Evolutionary conservation across 2,797 vertebrate genomes (phyloP), one percentile per base, ranked within the genome.

Genomic region (Acomys russatus): DNA sequence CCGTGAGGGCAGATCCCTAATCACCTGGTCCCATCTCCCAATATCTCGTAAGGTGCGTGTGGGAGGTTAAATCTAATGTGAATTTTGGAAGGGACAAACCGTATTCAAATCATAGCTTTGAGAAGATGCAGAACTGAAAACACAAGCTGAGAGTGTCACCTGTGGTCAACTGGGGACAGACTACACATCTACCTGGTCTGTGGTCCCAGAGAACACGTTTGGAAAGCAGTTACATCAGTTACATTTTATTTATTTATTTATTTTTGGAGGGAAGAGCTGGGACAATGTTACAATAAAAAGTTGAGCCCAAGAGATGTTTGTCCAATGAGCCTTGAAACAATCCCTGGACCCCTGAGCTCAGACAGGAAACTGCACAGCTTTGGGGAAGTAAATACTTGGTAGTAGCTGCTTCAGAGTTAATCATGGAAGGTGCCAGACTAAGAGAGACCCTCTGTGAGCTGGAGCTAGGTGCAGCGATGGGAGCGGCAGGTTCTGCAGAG

Each of bases 311-410:
- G 80, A 91, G 49, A 70, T 11, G 49, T 38, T 83, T 92, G 78
- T 61, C 49, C n/a, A 85, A 64, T 77, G 54, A 78, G n/a, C 20
- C 59, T 89, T 76, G 66, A 76, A 86, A 84, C 64, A 91, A 35
- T 38, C 74, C n/a, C 66, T 6, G 51, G 28, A 35, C 30, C 49
- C 76, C 56, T 8, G 71, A 94, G 64, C 9, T 38, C 63, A 73
- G 28, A 38, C 9, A 61, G 74, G 44, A 82, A 49, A n/a, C 30
- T 59, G 14, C 3, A 17, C 3, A 44, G 44, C 33, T 38, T 88
- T 54, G 22, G 84, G 74, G 23, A 56, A 59, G 18, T 9, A 35
- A 54, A 11, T n/a, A 3, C 9, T 44, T 73, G 61, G n/a, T 44
- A 56, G 20, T 1, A 18, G 5, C 70, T 17, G 18, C 38, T 70